Evolutionary conservation across 2,797 vertebrate species (phyloP).

Genomic region (Vipera latastei): DNA sequence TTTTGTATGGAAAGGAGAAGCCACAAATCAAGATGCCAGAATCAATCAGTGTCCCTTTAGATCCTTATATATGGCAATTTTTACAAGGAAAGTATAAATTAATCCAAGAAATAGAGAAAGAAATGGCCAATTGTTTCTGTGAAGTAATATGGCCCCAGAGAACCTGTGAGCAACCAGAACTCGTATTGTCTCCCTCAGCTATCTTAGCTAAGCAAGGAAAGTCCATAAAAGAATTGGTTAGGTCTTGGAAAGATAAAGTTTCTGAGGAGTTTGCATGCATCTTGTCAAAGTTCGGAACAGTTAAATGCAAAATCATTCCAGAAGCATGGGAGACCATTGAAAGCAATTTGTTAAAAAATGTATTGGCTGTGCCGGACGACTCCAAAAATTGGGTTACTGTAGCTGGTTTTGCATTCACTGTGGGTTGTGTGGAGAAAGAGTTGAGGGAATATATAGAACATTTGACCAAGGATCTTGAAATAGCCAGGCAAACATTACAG

Average conservation of each 20-base stretch:
- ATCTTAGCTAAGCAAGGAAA: conserved; percentile 67
- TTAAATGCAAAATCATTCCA: conserved; percentile 43
- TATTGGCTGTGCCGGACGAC: conserved; percentile 61
- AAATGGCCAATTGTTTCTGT: conserved; percentile 76
- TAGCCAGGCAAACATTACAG: conserved; percentile 65
- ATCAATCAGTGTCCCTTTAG: conserved; percentile 68
- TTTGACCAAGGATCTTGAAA: conserved; percentile 64
- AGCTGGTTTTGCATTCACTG: conserved; percentile 70
- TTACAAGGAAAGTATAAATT: conserved; percentile 65
- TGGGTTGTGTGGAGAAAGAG: conserved; percentile 63
- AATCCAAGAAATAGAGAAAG: conserved; percentile 65
- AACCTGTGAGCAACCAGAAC: conserved; percentile 37
- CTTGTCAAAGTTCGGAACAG: conserved; percentile 70
- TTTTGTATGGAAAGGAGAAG: conserved; percentile 78
- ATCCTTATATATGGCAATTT: conserved; percentile 74
- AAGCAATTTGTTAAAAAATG: conserved; percentile 53
- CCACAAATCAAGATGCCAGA: conserved; percentile 76
- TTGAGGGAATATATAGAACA: conserved; percentile 66
- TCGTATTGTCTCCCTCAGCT: conserved; percentile 70
- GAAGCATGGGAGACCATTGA: conserved; percentile 70
- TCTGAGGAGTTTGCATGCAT: conserved; percentile 59
- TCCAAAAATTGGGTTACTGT: conserved; percentile 66
- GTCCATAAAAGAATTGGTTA: conserved; percentile 53
- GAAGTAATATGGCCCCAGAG: conserved; percentile 69
- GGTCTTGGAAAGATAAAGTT: conserved; percentile 71